Conservation (phyloP, 2,797 vertebrate genomes). For the Propithecus deckenii region DNA sequence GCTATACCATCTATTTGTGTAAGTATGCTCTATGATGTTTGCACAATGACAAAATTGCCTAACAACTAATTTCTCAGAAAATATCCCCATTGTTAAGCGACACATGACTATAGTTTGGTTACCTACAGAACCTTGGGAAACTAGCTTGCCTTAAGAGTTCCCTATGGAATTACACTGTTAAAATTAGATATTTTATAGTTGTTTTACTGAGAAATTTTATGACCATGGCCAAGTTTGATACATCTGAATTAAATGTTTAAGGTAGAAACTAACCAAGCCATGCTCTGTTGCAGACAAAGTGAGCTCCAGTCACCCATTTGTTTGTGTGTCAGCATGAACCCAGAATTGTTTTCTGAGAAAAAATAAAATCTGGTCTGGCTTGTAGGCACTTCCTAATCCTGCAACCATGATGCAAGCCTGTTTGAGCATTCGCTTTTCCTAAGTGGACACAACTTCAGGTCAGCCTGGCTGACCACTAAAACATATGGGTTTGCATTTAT, state of each 20-base stretch:
- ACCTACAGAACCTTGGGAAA: slow-evolving; percentile 19
- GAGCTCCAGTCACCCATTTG: not conserved
- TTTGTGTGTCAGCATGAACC: not conserved
- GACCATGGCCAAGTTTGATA: not conserved
- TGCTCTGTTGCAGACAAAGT: not conserved
- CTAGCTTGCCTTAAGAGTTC: not conserved
- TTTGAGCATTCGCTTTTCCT: not conserved
- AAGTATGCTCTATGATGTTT: not conserved
- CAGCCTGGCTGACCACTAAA: not conserved
- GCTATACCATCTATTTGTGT: not conserved
- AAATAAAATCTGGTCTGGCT: not conserved
- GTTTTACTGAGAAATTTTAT: not conserved
- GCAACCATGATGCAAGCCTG: not conserved
- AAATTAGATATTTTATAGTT: not conserved
- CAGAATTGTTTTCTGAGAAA: not conserved
- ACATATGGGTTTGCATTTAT: not conserved
- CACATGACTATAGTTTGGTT: not conserved
- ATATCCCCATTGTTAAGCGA: not conserved
- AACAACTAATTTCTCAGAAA: not conserved
- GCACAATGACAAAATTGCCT: not conserved
- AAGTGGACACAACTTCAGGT: not conserved
- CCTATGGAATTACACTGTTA: not conserved
- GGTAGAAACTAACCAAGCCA: not conserved
- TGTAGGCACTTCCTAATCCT: not conserved
- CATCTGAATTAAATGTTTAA: not conserved